Evolutionary conservation across 2,888 invertebrate species (phyloP).

Genomic region (Xestia rhomboidea): DNA sequence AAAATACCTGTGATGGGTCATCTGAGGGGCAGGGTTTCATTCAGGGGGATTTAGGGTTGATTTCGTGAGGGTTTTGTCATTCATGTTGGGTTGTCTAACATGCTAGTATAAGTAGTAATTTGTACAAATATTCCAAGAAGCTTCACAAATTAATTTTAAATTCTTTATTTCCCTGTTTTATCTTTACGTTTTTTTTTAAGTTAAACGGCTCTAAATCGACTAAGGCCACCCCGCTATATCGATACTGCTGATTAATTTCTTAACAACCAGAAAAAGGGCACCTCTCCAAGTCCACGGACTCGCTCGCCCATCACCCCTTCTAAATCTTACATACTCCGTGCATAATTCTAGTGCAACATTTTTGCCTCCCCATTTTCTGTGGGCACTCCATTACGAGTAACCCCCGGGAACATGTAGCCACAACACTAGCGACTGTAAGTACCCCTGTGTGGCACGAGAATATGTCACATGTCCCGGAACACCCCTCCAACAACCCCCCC

Average conservation of each 20-base stretch:
- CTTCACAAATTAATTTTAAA: not conserved
- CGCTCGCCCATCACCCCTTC: slow-evolving; percentile 3
- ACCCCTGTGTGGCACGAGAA: slow-evolving; percentile 84
- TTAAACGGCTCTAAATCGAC: not conserved
- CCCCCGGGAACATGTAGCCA: slow-evolving; percentile 78
- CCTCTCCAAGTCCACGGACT: not conserved
- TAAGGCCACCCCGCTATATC: too few relatives aligned
- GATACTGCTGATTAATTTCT: not conserved
- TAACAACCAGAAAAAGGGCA: not conserved
- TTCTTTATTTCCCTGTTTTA: not conserved
- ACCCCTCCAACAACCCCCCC: slow-evolving; percentile 68
- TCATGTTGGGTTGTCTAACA: not conserved
- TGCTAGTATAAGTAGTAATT: too few relatives aligned
- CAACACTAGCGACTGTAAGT: slow-evolving; percentile 80
- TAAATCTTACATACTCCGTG: slow-evolving; percentile 47
- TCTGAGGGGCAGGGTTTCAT: slow-evolving; percentile 31
- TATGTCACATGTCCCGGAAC: slow-evolving; percentile 85
- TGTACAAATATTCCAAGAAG: not conserved
- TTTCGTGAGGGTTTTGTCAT: not conserved
- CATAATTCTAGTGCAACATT: slow-evolving; percentile 68
- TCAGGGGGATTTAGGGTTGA: slow-evolving; percentile 34
- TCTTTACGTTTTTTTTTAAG: not conserved
- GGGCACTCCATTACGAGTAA: slow-evolving; percentile 82
- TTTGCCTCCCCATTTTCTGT: slow-evolving; percentile 72
- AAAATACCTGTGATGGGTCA: slow-evolving; percentile 63